Evolutionary conservation across 1,140 invertebrate genomes (phyloP).

Genomic region (Temnothorax nylanderi): DNA sequence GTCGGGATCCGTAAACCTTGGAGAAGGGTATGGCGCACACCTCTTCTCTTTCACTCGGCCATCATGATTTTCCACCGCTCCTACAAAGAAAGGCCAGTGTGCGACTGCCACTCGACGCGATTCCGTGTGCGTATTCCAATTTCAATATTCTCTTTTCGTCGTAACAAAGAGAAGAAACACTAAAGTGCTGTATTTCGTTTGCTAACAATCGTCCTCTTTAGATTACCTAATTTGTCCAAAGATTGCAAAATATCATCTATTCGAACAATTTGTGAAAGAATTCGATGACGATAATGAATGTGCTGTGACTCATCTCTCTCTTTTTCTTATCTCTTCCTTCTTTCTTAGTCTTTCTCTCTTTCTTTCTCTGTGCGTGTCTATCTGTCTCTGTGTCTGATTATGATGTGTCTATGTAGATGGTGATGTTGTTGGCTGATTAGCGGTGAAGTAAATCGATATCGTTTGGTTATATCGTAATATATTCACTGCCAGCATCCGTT

Average conservation of each 20-base stretch:
- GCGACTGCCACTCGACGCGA: neutral
- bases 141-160: neutral
- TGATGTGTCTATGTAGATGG: neutral
- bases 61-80: constrained; percentile 8
- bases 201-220: neutral
- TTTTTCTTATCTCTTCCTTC: neutral
- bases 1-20: constrained; percentile 41
- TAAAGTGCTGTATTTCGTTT: neutral
- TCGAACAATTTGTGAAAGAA: neutral
- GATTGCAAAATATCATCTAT: neutral
- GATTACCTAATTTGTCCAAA: neutral
- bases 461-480: neutral
- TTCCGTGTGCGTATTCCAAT: neutral
- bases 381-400: neutral
- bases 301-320: neutral
- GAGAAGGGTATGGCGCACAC: constrained; percentile 55
- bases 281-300: neutral
- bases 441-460: neutral
- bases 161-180: neutral
- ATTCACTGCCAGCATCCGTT: neutral
- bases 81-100: constrained; percentile 14
- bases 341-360: neutral
- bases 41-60: constrained; percentile 39
- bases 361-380: neutral
- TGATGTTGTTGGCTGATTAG: constrained; percentile 36